These are phyloP conservation scores for Pseudonaja textilis DNA, from an alignment of 2,113 vertebrate genomes.

Conservation along the genomic window DNA sequence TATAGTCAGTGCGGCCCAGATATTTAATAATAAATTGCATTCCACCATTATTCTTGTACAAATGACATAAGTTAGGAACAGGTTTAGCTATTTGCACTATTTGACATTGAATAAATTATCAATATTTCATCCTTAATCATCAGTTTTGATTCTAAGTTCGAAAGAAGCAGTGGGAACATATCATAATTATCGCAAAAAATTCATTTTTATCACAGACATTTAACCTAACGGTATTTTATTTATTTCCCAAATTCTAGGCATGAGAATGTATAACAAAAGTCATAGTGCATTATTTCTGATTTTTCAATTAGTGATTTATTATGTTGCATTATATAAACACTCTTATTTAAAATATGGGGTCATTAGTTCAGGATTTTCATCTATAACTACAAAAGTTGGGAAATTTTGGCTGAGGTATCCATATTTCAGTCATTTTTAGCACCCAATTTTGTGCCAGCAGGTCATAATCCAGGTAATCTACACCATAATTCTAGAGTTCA, in stretches of 20 bases:
- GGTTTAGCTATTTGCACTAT: background rate
- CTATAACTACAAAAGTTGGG: background rate
- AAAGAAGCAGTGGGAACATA: background rate
- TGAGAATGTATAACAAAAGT: background rate
- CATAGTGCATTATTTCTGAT: background rate
- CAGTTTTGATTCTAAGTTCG: background rate
- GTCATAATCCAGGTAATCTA: background rate
- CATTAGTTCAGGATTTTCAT: background rate
- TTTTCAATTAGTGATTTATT: background rate
- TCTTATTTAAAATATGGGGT: background rate
- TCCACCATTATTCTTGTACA: background rate
- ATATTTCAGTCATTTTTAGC: background rate
- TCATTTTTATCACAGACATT: too few relatives aligned
- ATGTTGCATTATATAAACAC: background rate
- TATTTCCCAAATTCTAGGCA: background rate
- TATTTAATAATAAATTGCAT: background rate
- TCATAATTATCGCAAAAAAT: background rate
- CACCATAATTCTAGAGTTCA: background rate
- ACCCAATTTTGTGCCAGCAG: background rate
- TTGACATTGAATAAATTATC: background rate
- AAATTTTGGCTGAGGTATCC: background rate
- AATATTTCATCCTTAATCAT: background rate
- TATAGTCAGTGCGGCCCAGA: background rate
- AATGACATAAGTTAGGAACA: background rate
- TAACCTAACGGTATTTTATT: background rate